phyloP scores from a whole-genome alignment of 2,888 invertebrate genomes.

The Nudaria mundana region DNA sequence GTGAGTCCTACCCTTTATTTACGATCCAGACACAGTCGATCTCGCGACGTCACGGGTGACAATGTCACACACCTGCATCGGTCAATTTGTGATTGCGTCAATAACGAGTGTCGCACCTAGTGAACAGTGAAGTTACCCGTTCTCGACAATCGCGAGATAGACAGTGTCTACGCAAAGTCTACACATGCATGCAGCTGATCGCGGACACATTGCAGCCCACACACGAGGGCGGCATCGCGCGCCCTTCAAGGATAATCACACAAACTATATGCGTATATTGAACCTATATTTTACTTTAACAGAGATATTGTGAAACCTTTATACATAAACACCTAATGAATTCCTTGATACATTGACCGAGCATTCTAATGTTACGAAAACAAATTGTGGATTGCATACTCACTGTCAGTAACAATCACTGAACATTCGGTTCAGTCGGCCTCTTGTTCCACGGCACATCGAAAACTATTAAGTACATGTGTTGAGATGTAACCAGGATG shows the following conservation, averaged over 20 bases:
- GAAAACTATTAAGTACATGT: slow-evolving; percentile 7
- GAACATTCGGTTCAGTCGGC: slow-evolving; percentile 35
- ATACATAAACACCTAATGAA: slow-evolving; percentile 18
- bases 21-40: slow-evolving; percentile 68
- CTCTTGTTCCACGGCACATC: slow-evolving; percentile 3
- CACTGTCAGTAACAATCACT: slow-evolving; percentile 38
- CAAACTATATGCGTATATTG: slow-evolving; percentile 51
- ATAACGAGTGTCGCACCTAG: slow-evolving; percentile 61
- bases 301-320: slow-evolving; percentile 44
- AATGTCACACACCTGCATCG: slow-evolving; percentile 56
- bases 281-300: slow-evolving; percentile 39
- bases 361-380: slow-evolving; percentile 44
- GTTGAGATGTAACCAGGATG: slow-evolving; percentile 13
- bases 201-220: slow-evolving; percentile 61
- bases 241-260: slow-evolving; percentile 66
- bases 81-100: slow-evolving; percentile 62
- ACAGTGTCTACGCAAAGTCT: slow-evolving; percentile 58
- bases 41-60: slow-evolving; percentile 73
- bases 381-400: slow-evolving; percentile 32
- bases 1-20: slow-evolving; percentile 80
- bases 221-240: slow-evolving; percentile 59
- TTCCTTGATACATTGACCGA: slow-evolving; percentile 33
- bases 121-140: slow-evolving; percentile 72
- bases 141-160: slow-evolving; percentile 64
- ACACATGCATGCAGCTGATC: slow-evolving; percentile 58